Evolutionary conservation across 2,797 vertebrate genomes (phyloP).

Genomic region (Trematomus bernacchii): DNA sequence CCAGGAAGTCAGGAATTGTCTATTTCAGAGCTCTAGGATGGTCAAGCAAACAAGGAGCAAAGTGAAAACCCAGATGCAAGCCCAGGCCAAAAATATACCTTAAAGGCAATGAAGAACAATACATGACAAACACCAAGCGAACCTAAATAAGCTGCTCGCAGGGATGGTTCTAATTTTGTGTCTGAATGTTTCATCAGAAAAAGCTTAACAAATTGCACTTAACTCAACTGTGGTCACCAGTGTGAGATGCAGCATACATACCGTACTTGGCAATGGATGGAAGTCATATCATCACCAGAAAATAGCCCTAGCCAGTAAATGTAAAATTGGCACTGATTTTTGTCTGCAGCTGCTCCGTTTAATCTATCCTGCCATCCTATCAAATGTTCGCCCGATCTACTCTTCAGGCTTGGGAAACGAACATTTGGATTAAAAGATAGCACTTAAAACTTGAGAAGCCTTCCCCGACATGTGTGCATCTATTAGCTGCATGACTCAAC

Average conservation of each 20-base stretch:
- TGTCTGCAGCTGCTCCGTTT: conserved; percentile 53
- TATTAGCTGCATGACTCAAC: conserved; percentile 59
- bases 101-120: conserved; percentile 75
- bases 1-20: conserved; percentile 79
- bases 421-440: conserved; percentile 24
- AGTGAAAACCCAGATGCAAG: conserved; percentile 69
- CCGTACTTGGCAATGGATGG: conserved; percentile 21
- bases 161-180: conserved; percentile 5
- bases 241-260: conserved; percentile 7
- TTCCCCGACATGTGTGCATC: conserved; percentile 24
- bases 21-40: conserved; percentile 57
- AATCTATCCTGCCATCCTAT: conserved; percentile 40
- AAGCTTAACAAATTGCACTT: conserved; percentile 1
- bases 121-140: conserved; percentile 58
- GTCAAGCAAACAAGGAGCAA: conserved; percentile 62
- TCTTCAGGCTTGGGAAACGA: conserved; percentile 22
- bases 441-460: conserved; percentile 32
- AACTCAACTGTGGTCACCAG: conserved; percentile 2
- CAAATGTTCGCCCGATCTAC: conserved; percentile 23
- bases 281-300: conserved; percentile 29
- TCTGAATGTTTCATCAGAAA: background rate
- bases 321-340: conserved; percentile 42
- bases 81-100: conserved; percentile 74
- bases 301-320: conserved; percentile 31
- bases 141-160: conserved; percentile 56